Conservation (phyloP, 2,888 invertebrate species). For the Tenthredo scrophulariae region DNA sequence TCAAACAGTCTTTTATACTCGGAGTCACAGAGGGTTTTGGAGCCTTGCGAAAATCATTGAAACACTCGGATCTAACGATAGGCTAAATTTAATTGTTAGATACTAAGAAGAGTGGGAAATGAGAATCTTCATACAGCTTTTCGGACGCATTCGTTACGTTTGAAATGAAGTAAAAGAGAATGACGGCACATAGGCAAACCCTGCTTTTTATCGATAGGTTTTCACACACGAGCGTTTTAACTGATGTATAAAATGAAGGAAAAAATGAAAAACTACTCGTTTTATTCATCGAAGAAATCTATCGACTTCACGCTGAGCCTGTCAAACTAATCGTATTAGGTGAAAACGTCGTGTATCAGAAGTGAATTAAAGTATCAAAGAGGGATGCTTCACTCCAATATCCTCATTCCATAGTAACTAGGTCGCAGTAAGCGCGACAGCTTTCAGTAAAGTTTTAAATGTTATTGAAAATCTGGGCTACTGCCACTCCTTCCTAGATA, state of each 20-base stretch:
- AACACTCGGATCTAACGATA: neutral
- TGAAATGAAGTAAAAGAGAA: slow-evolving; percentile 1
- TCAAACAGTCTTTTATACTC: too few relatives aligned
- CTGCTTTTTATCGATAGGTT: neutral
- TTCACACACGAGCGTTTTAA: neutral
- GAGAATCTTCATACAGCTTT: neutral
- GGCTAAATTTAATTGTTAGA: neutral
- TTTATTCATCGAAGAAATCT: neutral
- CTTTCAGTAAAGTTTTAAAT: slow-evolving; percentile 14
- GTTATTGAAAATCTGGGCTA: slow-evolving; percentile 23
- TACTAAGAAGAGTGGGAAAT: neutral
- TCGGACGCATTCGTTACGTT: neutral
- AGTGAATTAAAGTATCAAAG: slow-evolving; percentile 6
- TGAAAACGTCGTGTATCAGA: slow-evolving; percentile 1
- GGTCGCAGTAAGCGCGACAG: slow-evolving; percentile 4
- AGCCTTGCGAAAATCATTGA: too few relatives aligned
- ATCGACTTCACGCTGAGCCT: neutral
- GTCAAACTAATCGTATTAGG: neutral
- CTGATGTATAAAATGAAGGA: neutral
- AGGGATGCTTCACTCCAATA: neutral
- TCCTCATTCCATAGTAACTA: neutral
- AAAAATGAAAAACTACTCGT: neutral
- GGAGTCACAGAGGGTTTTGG: too few relatives aligned
- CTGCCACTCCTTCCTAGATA: neutral
- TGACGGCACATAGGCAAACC: neutral